Conservation (phyloP, 1,140 invertebrate species). For the Paraescarpia echinospica region DNA sequence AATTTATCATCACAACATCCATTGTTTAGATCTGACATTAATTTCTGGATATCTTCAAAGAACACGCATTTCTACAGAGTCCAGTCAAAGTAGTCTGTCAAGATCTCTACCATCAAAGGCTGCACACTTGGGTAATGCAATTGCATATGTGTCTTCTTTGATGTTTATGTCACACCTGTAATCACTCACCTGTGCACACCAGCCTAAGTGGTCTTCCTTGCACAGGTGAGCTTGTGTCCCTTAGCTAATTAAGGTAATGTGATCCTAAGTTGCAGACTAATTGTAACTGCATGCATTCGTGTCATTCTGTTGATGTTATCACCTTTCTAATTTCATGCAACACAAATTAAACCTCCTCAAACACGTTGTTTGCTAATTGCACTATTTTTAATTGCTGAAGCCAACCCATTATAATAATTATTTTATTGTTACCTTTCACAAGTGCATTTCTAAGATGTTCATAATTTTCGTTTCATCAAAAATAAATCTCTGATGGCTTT, state of each 20-base stretch:
- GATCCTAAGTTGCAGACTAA: neutral
- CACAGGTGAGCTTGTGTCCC: neutral
- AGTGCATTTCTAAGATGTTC: no score
- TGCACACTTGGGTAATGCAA: neutral
- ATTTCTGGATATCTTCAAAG: neutral
- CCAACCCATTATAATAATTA: neutral
- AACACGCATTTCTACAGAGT: neutral
- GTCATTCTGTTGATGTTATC: neutral
- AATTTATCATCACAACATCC: neutral
- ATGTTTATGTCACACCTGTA: neutral
- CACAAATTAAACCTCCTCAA: neutral
- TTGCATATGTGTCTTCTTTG: neutral
- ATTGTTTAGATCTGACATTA: neutral
- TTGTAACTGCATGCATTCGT: neutral
- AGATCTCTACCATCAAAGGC: neutral
- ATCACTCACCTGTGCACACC: neutral
- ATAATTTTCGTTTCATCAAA: neutral
- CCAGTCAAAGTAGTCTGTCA: neutral
- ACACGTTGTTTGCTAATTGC: neutral
- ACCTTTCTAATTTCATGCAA: neutral
- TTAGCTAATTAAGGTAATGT: constrained; percentile 6
- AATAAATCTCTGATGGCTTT: neutral
- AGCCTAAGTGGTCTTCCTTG: neutral
- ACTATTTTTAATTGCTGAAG: neutral
- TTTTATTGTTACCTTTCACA: no score